Conservation (phyloP, 2,888 invertebrate genomes). For the Ormyrus rosae region DNA sequence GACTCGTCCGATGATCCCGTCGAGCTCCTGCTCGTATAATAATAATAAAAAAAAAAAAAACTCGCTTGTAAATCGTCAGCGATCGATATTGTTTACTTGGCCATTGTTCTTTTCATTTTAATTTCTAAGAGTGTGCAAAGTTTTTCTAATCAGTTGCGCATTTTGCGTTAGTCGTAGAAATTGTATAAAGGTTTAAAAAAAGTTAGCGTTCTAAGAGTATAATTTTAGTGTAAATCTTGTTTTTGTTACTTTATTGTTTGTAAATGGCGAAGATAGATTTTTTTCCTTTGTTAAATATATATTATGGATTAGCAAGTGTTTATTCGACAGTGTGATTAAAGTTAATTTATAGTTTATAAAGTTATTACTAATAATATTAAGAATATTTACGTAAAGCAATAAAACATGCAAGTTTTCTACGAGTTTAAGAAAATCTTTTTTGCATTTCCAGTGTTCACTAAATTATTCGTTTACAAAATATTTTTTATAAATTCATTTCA, state of each 20-base stretch:
- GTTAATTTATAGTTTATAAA: background rate
- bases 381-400: background rate
- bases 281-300: conserved; percentile 26
- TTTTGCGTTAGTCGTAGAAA: conserved; percentile 7
- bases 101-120: background rate
- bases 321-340: background rate
- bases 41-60: too few relatives aligned
- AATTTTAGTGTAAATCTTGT: conserved; percentile 1
- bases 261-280: conserved; percentile 9
- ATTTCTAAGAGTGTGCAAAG: conserved; percentile 26
- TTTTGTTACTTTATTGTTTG: conserved; percentile 33
- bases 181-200: conserved; percentile 36
- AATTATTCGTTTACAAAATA: too few relatives aligned
- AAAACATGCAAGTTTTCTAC: too few relatives aligned
- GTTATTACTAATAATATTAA: background rate
- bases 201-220: conserved; percentile 7
- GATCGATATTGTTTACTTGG: conserved; percentile 10
- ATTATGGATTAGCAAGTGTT: conserved; percentile 8
- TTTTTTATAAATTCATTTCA: too few relatives aligned
- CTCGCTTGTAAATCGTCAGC: too few relatives aligned
- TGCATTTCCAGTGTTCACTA: too few relatives aligned
- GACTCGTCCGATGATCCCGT: conserved; percentile 40
- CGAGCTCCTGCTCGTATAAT: background rate
- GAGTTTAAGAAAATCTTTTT: too few relatives aligned
- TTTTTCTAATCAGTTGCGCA: conserved; percentile 23